Base-by-base conservation (phyloP, 2,888 invertebrate genomes). In the Diaphora mendica region DNA sequence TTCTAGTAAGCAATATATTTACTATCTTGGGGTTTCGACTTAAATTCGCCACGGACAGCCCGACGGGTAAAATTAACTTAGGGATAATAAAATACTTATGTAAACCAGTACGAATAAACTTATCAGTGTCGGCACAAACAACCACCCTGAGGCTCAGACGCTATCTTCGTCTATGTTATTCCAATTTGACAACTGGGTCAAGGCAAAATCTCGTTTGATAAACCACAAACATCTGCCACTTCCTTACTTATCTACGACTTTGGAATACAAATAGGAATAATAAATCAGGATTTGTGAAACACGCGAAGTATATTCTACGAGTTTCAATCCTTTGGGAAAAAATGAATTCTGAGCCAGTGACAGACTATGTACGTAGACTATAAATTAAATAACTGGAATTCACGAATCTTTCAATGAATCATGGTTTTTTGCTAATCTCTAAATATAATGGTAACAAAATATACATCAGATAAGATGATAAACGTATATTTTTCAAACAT, bases 131-230 rank as follows among this genome's bases (percentile, higher is more conserved):
- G 15, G 15, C 59, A 44, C 42, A 67, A 67, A 30, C 66, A 26
- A 66, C 20, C 66, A 20, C 44, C 26, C 59, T 59, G 59, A n/a
- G 26, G 62, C 15, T 26, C 20, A 48, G 64, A 70, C 55, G 26
- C 55, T 68, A 65, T 59, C 39, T 64, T 71, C 35, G 20, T 42
- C 15, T 33, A 42, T 59, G 72, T 59, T 65, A 66, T 79, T 70
- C 64, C 23, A 44, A 62, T 62, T 62, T 44, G 5, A 64, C 72
- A 79, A 80, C 69, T 74, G 64, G 82, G 79, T 79, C 78, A 83
- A 81, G 82, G 84, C 68, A 59, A 78, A 11, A 55, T 66, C 59
- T 75, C 68, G 42, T 35, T 44, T 70, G 68, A 62, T 48, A 62
- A 39, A 30, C 33, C 15, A 62, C 55, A 68, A 79, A 74, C 71